Evolutionary conservation across 2,797 vertebrate genomes (phyloP), one percentile per base, ranked within the genome.

Genomic region (Platyrinchus mystaceus): DNA sequence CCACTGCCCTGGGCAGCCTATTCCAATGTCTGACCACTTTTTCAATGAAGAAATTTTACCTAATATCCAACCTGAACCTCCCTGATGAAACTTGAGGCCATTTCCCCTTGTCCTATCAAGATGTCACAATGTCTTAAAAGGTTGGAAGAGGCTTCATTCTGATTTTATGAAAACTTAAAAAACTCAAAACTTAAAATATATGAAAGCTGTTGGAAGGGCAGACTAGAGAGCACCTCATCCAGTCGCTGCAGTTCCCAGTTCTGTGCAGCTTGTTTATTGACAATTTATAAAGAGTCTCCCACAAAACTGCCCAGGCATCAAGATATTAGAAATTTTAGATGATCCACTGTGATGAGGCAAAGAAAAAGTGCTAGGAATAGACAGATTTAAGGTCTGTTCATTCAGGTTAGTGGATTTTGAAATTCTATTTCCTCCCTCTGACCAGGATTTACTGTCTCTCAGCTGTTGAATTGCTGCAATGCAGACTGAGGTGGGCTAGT

Each of bases 391-490:
- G 24, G 28, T 52, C 70, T 76, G n/a, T 27, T 70, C 36, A 8
- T 22, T 56, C 56, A 28, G 4, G 3, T 37, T 43, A 49, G 41
- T 6, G 34, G 62, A 70, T 55, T 69, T 85, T 19, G 43, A 63
- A 83, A 70, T 68, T 80, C 56, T 32, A 0, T 32, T 17, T 77
- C 75, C 71, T 87, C 26, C 14, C 49, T 26, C 15, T 63, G 75
- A 9, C 28, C 91, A 85, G 82, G 93, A 94, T 94, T 96, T 85
- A 87, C 56, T 47, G 71, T 36, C 12, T 70, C 68, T 56, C 74
- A 69, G 74, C 78, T 74, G 52, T 0, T 37, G 67, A 63, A 28
- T 77, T 68, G 11, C 75, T 87, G 93, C 90, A 86, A 71, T 86
- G 93, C 90, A 93, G 90, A 52, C 6, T 2, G 1, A 20, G 49